Conservation (phyloP, 2,113 vertebrate species). For the Tenebrosternarchus preto region DNA sequence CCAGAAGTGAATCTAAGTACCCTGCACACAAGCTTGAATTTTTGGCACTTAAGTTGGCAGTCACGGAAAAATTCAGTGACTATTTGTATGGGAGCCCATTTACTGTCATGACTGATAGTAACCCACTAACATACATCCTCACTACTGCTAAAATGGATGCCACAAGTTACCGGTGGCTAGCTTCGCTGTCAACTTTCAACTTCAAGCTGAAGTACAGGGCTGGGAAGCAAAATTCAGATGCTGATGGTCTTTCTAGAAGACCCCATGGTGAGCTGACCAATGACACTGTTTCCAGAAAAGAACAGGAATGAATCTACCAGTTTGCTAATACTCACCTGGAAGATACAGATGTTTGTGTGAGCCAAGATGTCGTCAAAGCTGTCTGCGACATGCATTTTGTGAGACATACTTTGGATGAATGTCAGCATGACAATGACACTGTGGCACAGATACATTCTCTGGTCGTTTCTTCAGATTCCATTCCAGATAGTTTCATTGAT, state of each 20-base stretch:
- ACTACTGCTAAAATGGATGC: background rate
- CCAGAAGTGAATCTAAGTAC: background rate
- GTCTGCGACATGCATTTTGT: too few relatives aligned
- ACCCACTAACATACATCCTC: background rate
- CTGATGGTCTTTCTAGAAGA: background rate
- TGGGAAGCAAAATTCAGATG: background rate
- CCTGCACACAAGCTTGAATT: background rate
- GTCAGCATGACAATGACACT: too few relatives aligned
- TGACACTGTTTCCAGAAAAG: background rate
- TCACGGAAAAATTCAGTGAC: background rate
- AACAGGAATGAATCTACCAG: background rate
- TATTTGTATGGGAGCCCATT: background rate
- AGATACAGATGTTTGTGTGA: background rate
- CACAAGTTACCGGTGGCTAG: background rate
- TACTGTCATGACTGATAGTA: background rate
- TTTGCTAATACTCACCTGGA: background rate
- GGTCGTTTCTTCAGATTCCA: too few relatives aligned
- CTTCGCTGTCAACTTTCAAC: background rate
- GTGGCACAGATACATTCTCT: background rate
- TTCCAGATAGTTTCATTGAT: too few relatives aligned
- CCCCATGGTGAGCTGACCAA: slow-evolving; percentile 15
- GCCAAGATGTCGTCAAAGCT: too few relatives aligned
- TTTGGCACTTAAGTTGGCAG: background rate
- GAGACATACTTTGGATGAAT: too few relatives aligned
- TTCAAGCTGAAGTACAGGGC: background rate